Percentiles rank a stretch among this genome's conserved stretches.
Evolutionary conservation across 2,113 vertebrate genomes (phyloP).

Genomic region (Trogon surrucura): DNA sequence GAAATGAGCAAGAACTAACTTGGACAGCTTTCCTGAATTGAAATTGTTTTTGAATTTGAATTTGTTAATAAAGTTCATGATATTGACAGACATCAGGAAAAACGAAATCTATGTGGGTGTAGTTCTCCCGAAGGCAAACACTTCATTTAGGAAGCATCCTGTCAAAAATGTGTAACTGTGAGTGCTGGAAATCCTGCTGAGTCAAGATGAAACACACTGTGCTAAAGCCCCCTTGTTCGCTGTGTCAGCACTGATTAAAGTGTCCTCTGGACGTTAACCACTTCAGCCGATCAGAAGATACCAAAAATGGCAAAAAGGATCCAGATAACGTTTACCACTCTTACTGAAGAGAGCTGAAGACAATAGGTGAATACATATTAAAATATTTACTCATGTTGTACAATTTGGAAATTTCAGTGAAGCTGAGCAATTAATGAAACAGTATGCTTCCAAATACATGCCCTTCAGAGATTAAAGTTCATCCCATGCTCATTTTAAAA

Average conservation of each 20-base stretch:
- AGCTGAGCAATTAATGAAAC: neutral
- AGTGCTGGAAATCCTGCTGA: slow-evolving; percentile 38
- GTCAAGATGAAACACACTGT: slow-evolving; percentile 8
- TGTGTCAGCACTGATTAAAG: neutral
- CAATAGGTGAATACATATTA: neutral
- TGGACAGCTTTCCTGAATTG: slow-evolving; percentile 63
- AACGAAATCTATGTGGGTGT: slow-evolving; percentile 46
- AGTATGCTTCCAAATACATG: neutral
- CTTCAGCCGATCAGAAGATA: neutral
- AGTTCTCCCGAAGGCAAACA: slow-evolving; percentile 23
- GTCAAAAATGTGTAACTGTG: neutral
- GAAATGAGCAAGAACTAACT: slow-evolving; percentile 49
- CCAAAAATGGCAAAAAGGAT: neutral
- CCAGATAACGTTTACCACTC: neutral
- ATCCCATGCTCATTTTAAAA: neutral
- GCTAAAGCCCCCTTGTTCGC: neutral
- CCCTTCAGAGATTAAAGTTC: neutral
- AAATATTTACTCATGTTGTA: neutral
- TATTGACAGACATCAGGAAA: slow-evolving; percentile 50
- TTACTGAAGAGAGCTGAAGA: neutral
- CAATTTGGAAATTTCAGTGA: neutral
- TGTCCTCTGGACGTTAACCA: neutral
- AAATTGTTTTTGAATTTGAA: slow-evolving; percentile 60
- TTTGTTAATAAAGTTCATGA: slow-evolving; percentile 69
- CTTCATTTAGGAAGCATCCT: neutral